Evolutionary conservation across 2,113 vertebrate genomes (phyloP), one percentile per base, ranked within the genome.

Genomic region (Oenanthe oenanthe): DNA sequence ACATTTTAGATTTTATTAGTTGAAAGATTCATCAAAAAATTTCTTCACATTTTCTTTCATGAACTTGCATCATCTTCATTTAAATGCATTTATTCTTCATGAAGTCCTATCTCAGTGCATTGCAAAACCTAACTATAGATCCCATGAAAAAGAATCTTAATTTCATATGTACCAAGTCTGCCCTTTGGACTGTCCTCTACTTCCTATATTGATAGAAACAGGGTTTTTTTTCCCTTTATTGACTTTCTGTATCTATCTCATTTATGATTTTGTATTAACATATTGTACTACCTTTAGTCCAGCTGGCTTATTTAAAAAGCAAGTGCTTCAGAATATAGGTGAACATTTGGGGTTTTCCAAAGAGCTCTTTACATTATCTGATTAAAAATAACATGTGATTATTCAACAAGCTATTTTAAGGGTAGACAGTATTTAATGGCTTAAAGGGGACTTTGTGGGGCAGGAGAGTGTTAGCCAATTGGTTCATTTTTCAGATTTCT

Each of bases 161-260:
- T 76, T 88, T 86, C 40, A 19, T 9, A 53, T 80, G 21, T 48
- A 61, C 28, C 5, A 67, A 54, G 13, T 36, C 50, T 70, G 36
- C 28, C 40, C 25, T 70, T 87, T n/a, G 1, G 50, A 70, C 62
- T 18, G 19, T 77, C 47, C 40, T 56, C 36, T 86, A 45, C 28
- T 48, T 75, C 36, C 36, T 40, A 12, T 54, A 57, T 5, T 31
- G 54, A 80, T 5, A n/a, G 29, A 79, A 92, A 42, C 0, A 3
- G 12, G 8, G 0, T 1, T 29, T 51, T 76, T 53, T 58, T 10
- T 0, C 6, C 63, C 34, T 17, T n/a, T 29, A 71, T 9, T 71
- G 57, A 75, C 28, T 67, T 71, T 34, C 13, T 66, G 24, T 38
- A 47, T 47, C 76, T 73, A 17, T 76, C 53, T 38, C 19, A 54